These are phyloP conservation scores for Strigamia transsilvanica DNA, from an alignment of 2,888 invertebrate species.

Conservation along the genomic window DNA sequence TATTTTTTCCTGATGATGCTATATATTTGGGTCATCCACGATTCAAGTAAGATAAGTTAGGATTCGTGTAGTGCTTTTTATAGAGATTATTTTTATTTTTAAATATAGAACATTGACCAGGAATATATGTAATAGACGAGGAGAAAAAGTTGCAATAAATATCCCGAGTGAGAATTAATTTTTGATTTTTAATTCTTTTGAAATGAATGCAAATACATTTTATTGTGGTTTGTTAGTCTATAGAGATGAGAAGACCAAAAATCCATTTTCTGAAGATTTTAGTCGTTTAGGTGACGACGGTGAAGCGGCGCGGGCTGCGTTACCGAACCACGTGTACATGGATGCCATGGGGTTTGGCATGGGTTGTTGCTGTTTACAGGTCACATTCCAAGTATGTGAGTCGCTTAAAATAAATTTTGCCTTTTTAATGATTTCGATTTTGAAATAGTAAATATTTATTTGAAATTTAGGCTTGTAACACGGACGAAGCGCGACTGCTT, in stretches of 20 bases:
- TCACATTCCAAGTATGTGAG: conserved; percentile 78
- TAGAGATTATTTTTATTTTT: not conserved
- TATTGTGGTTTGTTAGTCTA: conserved; percentile 73
- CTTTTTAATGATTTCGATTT: conserved; percentile 41
- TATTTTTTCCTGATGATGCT: conserved; percentile 93
- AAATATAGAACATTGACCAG: conserved; percentile 78
- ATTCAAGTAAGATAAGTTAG: conserved; percentile 70
- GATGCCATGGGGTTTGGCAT: conserved; percentile 99
- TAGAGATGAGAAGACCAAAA: conserved; percentile 84
- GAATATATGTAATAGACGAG: conserved; percentile 89
- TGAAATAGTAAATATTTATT: conserved; percentile 27
- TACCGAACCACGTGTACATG: conserved; percentile 93
- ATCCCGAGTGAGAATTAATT: conserved; percentile 77
- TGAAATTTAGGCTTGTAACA: conserved; percentile 86
- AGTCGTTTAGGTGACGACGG: conserved; percentile 71
- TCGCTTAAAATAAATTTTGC: conserved; percentile 36
- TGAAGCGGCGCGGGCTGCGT: conserved; percentile 72
- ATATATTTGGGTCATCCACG: conserved; percentile 96
- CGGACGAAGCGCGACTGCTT: conserved; percentile 90
- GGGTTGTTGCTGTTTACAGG: conserved; percentile 97
- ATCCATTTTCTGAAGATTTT: conserved; percentile 77
- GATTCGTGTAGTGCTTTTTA: not conserved
- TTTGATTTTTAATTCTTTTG: not conserved
- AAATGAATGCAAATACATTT: conserved; percentile 53
- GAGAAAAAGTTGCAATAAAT: conserved; percentile 95